A percentile compares a stretch with the other conserved stretches of the same genome.
Evolutionary conservation across 2,797 vertebrate species (phyloP).

Genomic region (Sebastes iracundus): DNA sequence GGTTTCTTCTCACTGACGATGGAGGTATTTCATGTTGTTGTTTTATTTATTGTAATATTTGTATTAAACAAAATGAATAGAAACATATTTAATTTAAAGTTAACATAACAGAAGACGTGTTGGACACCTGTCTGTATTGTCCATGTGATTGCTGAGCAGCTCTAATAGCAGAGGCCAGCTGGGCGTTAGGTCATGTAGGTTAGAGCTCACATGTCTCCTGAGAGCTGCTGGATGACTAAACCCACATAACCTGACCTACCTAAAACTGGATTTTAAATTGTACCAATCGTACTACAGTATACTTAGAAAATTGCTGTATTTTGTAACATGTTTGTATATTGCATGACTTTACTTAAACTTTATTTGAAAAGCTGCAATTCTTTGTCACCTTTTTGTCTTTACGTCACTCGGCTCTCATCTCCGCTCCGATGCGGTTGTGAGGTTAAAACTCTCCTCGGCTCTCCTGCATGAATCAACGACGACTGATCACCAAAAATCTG

Average conservation of each 20-base stretch:
- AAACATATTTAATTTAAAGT: background rate
- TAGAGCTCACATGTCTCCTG: slow-evolving; percentile 34
- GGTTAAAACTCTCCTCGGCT: background rate
- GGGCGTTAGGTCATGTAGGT: slow-evolving; percentile 24
- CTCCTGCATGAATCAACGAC: background rate
- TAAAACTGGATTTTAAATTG: background rate
- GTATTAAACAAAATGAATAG: background rate
- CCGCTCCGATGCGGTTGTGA: background rate
- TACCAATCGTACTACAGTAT: background rate
- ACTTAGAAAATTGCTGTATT: no score
- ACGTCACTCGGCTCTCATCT: background rate
- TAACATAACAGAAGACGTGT: background rate
- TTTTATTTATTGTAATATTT: no score
- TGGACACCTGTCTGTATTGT: background rate
- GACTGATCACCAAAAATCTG: background rate
- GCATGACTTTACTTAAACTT: no score
- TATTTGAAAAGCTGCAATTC: background rate
- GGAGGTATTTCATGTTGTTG: background rate
- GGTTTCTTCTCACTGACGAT: background rate
- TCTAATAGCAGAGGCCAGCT: slow-evolving; percentile 1
- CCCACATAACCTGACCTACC: background rate
- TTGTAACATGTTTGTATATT: no score
- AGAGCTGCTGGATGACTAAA: slow-evolving; percentile 8
- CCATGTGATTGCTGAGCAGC: slow-evolving; percentile 39
- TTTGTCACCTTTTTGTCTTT: background rate